Percentiles rank a stretch among this genome's conserved stretches.
These are phyloP conservation scores for Hypselothyrea guttata DNA, from an alignment of 2,888 invertebrate genomes.

Conservation along the genomic window DNA sequence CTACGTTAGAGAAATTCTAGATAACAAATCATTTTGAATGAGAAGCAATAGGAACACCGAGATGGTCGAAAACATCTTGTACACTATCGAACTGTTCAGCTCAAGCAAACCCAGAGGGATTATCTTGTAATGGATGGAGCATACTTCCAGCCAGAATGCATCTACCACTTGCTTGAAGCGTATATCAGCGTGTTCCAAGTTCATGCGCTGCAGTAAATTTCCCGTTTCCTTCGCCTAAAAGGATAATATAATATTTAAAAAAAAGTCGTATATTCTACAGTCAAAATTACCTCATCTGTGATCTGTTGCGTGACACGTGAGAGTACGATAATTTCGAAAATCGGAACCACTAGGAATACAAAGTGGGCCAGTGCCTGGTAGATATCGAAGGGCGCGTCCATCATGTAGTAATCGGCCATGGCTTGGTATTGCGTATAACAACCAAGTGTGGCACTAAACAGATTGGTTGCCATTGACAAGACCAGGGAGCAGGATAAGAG, in stretches of 20 bases:
- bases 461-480: conserved; percentile 67
- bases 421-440: conserved; percentile 73
- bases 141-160: conserved; percentile 71
- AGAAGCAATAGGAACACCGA: conserved; percentile 79
- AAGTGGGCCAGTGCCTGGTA: conserved; percentile 44
- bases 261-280: background rate
- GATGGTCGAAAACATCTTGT: conserved; percentile 72
- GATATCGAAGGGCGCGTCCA: conserved; percentile 67
- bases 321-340: conserved; percentile 69
- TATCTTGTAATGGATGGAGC: conserved; percentile 68
- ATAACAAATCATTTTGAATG: conserved; percentile 79
- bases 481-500: conserved; percentile 62
- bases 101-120: conserved; percentile 76
- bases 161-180: conserved; percentile 76
- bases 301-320: conserved; percentile 57
- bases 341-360: conserved; percentile 71
- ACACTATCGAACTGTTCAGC: conserved; percentile 70
- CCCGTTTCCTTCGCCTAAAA: conserved; percentile 69
- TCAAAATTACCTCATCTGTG: conserved; percentile 43
- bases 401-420: conserved; percentile 70
- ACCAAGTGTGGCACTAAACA: conserved; percentile 73
- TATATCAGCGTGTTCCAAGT: conserved; percentile 65
- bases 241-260: background rate
- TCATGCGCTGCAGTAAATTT: conserved; percentile 66
- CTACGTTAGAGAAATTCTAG: conserved; percentile 74